Conservation (phyloP, 2,888 invertebrate genomes). For the Aleiodes testaceus region DNA sequence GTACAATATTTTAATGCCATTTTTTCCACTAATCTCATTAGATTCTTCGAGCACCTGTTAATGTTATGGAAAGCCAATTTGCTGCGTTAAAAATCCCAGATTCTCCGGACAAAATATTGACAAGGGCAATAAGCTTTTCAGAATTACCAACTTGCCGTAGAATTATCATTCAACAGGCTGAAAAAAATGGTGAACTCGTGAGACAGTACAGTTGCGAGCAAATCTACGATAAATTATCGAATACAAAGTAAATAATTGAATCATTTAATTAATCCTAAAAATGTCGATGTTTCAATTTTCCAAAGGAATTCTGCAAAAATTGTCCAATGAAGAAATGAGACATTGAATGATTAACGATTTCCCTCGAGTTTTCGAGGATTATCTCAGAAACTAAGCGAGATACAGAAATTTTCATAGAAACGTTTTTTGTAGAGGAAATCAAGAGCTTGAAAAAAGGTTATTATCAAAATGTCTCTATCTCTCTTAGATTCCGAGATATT, state of each 20-base stretch:
- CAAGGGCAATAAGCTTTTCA: conserved; percentile 59
- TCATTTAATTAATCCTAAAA: not conserved
- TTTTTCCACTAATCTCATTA: conserved; percentile 30
- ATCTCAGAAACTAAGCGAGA: no score
- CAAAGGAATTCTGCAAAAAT: no score
- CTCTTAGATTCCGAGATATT: no score
- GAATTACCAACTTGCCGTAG: conserved; percentile 55
- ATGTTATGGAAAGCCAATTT: conserved; percentile 63
- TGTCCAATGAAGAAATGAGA: no score
- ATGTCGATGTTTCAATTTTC: not conserved
- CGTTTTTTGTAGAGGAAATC: no score
- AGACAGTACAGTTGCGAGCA: conserved; percentile 63
- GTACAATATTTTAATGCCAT: conserved; percentile 45
- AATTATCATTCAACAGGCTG: conserved; percentile 56
- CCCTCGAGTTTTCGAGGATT: no score
- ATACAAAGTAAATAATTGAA: conserved; percentile 55
- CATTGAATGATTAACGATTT: no score
- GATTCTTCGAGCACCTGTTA: conserved; percentile 47
- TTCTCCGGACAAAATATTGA: conserved; percentile 53
- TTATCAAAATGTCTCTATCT: no score
- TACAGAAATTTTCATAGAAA: no score
- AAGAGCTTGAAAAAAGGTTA: no score
- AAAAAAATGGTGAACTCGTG: conserved; percentile 53
- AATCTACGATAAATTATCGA: conserved; percentile 55
- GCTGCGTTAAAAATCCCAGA: conserved; percentile 56